Evolutionary conservation across 2,113 vertebrate species (phyloP), one percentile per base, ranked within the genome.

Genomic region (Clarias macrocephalus): DNA sequence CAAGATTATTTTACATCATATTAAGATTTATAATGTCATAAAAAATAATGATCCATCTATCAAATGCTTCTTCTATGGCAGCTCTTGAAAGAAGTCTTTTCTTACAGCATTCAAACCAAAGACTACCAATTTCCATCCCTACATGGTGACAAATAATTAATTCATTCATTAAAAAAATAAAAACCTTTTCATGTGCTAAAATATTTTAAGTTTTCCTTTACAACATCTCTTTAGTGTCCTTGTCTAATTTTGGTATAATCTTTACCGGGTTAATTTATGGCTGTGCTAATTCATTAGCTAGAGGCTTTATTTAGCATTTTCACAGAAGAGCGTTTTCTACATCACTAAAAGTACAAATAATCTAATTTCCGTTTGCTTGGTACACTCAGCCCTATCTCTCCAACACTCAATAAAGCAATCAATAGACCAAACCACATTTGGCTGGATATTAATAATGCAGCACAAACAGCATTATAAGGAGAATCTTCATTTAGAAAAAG

Each of bases 311-410:
- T 82, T 63, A 54, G 57, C 57, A 33, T 75, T 30, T 82, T 82
- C 65, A 86, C 33, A 60, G 11, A 75, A n/a, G 75, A 23, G 30
- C 73, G 33, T 63, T 82, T 82, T 75, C 56, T 52, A 72, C 66
- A 82, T 87, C 54, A 73, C 56, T 82, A 87, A 81, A 82, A 87
- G 66, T 70, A 62, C 79, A 87, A 86, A 75, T 87, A 87, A 82
- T 88, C 75, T 88, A 37, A 84, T 84, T 88, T 88, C 63, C 75
- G 42, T 54, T 56, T 66, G 70, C 72, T 56, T 84, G 16, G 57
- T 79, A 48, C 75, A 62, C 68, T 82, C 75, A 72, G 57, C 56
- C 75, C 63, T 88, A 23, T 80, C 87, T 88, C 63, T 80, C 33
- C 60, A 19, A n/a, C 60, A 70, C 33, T 84, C 52, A 79, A 84